Base-by-base conservation (phyloP, 2,797 vertebrate species). In the Enteromius paludinosus region DNA sequence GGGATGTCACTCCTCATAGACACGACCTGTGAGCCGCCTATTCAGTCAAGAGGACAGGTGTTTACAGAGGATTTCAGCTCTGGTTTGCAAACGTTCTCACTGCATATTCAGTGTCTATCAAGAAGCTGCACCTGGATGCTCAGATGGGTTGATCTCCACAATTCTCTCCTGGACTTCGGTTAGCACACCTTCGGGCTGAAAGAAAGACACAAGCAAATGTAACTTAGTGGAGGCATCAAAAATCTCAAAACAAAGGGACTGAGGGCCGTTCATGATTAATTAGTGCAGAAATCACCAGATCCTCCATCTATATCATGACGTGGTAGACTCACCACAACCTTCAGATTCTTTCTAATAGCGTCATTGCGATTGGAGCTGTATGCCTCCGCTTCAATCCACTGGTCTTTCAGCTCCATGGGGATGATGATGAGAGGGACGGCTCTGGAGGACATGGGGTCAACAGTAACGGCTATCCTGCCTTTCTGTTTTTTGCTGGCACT, bases 11-110 rank as follows among this genome's bases (percentile, higher is more conserved):
- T 91, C 6, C 38, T 90, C 15, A 98, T 4, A 0, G 14, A 33
- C 88, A 91, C 90, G 7, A 83, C 69, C 87, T 98, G 96, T 11
- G 78, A 82, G 0, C 96, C 94, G 0, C 17, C 97, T 97, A 83
- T 86, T 2, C 18, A 1, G 65, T 28, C 5, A 33, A 52, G 14
- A 66, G 35, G 18, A 56, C 20, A 38, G 9, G 23, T 35, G n/a
- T 35, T 28, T 52, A 4, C 41, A 45, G 33, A 33, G 35, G 17
- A 30, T 47, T 20, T 41, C n/a, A 41, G 33, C 18, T 20, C 11
- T 54, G 3, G 7, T 59, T 61, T 68, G 18, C 28, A 73, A 23
- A 54, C 9, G 61, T 62, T 30, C 5, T 38, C 20, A 61, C 17
- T 47, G 15, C 28, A 25, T 23, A 43, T 62, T 6, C 3, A 28